A percentile compares a stretch with the other conserved stretches of the same genome.
phyloP scores from a whole-genome alignment of 2,113 vertebrate species.

The Oxygymnocypris stewartii region DNA sequence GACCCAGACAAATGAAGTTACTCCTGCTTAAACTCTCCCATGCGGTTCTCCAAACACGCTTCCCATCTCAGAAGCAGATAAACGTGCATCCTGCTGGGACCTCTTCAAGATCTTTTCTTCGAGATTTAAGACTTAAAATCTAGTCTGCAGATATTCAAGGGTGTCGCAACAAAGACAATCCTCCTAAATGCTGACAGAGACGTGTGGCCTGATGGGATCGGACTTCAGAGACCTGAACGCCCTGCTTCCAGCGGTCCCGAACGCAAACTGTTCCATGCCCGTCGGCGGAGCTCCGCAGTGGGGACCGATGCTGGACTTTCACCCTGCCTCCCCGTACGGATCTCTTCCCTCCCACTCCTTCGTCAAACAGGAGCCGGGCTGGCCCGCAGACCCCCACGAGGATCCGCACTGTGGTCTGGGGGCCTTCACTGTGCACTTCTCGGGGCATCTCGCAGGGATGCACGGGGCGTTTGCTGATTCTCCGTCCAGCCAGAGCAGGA shows the following conservation, averaged over 20 bases:
- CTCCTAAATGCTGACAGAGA: slow-evolving; percentile 70
- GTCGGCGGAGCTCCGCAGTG: slow-evolving; percentile 86
- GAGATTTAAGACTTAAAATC: background rate
- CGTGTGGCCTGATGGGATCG: slow-evolving; percentile 82
- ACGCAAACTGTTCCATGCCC: slow-evolving; percentile 82
- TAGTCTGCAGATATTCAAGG: background rate
- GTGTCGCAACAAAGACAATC: background rate
- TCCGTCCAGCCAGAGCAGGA: slow-evolving; percentile 80
- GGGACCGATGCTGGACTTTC: slow-evolving; percentile 92
- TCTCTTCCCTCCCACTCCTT: slow-evolving; percentile 88
- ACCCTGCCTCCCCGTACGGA: slow-evolving; percentile 82
- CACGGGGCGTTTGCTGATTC: slow-evolving; percentile 85
- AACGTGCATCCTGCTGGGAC: slow-evolving; percentile 5
- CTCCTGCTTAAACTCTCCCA: slow-evolving; percentile 68
- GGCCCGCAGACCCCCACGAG: slow-evolving; percentile 84
- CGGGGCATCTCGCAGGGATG: slow-evolving; percentile 91
- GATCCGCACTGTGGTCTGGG: slow-evolving; percentile 89
- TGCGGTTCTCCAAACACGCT: slow-evolving; percentile 8
- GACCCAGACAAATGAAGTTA: slow-evolving; percentile 76
- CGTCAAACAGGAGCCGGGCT: slow-evolving; percentile 96
- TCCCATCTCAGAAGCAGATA: slow-evolving; percentile 12
- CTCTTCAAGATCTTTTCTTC: background rate
- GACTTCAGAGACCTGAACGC: slow-evolving; percentile 89
- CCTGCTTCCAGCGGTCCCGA: slow-evolving; percentile 82
- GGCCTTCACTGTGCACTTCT: slow-evolving; percentile 96